Evolutionary conservation across 2,113 vertebrate species (phyloP), one percentile per base, ranked within the genome.

Genomic region (Paradisaea rubra): DNA sequence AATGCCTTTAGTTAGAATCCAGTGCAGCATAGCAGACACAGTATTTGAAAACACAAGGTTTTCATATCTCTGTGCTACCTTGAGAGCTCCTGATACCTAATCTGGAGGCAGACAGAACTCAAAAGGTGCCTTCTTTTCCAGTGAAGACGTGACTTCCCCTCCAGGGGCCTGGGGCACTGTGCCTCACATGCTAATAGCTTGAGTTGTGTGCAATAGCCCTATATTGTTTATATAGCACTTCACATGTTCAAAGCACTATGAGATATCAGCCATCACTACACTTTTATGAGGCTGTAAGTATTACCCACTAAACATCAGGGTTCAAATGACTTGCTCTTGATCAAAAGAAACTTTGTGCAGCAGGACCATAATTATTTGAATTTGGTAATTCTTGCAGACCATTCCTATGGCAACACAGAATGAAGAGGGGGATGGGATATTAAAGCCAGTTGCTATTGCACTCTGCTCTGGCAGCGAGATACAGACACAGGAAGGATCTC

Each of bases 201-300:
- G 41, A 80, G 79, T 49, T 80, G 74, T 69, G 85, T 89, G 74
- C 93, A 91, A 81, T 68, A 93, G 80, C 91, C 88, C 83, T 71
- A 49, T 81, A 64, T 71, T 95, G 95, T 95, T 95, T 96, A 93
- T 86, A 93, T 19, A 91, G 91, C 94, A 88, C 94, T 95, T 84
- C 83, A 90, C 86, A 86, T 92, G 92, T 95, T 95, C 92, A 96
- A 96, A 96, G 96, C 81, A 52, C 84, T 52, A 91, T 77, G 63
- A 96, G 95, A 89, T 96, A 96, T 89, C 92, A 85, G 93, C 81
- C 92, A 93, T 79, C 78, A 57, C 77, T 84, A 74, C 73, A 39
- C 68, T 95, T 97, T 96, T 96, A 95, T 64, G 87, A 94, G 96
- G 86, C 84, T 93, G 12, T 91, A 93, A 96, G 82, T 91, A 77